Evolutionary conservation across 2,888 invertebrate genomes (phyloP).

Genomic region (Saturnia japonica): DNA sequence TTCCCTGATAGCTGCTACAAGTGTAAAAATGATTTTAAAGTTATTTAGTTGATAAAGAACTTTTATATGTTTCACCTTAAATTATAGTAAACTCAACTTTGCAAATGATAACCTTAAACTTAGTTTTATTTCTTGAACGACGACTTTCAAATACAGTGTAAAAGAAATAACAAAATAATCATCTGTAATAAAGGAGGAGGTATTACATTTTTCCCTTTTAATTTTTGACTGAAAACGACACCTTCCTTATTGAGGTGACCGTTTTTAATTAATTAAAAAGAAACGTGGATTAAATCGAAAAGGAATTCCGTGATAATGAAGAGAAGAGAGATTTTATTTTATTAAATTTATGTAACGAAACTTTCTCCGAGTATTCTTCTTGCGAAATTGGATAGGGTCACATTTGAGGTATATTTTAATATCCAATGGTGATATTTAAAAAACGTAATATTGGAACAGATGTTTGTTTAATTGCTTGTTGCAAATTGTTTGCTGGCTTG

Average conservation of each 20-base stretch:
- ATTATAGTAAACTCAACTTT: too few relatives aligned
- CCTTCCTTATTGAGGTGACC: slow-evolving; percentile 43
- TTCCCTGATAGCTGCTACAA: too few relatives aligned
- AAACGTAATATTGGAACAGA: neutral
- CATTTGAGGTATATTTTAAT: neutral
- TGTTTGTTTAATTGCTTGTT: neutral
- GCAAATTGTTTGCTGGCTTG: too few relatives aligned
- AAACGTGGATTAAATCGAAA: slow-evolving; percentile 37
- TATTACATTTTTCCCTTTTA: slow-evolving; percentile 11
- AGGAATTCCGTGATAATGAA: slow-evolving; percentile 48
- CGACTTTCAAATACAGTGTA: neutral
- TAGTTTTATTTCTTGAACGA: too few relatives aligned
- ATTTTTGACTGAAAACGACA: slow-evolving; percentile 24
- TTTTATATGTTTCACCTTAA: too few relatives aligned
- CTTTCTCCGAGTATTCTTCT: slow-evolving; percentile 22
- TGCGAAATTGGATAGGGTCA: slow-evolving; percentile 35
- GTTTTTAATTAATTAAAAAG: slow-evolving; percentile 55
- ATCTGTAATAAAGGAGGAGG: slow-evolving; percentile 16
- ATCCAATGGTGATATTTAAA: neutral
- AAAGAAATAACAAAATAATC: neutral
- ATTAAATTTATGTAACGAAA: slow-evolving; percentile 33
- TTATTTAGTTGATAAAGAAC: too few relatives aligned
- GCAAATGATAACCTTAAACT: too few relatives aligned
- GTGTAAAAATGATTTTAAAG: too few relatives aligned
- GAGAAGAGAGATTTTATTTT: slow-evolving; percentile 41